These are phyloP conservation scores for Gari tellinella DNA, from an alignment of 2,888 invertebrate genomes.

Conservation along the genomic window DNA sequence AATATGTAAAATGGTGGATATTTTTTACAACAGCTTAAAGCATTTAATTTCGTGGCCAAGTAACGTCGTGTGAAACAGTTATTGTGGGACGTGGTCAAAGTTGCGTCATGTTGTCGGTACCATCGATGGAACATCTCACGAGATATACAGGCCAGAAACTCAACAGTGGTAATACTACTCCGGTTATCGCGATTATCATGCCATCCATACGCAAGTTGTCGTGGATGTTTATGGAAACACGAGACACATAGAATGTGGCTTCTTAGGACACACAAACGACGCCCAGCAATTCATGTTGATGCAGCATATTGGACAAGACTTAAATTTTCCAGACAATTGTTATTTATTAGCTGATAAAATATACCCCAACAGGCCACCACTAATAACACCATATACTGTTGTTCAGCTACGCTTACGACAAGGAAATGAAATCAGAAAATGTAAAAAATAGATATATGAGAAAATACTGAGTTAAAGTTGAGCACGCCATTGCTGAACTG, in stretches of 20 bases:
- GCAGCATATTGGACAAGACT: slow-evolving; percentile 1
- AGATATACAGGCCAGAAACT: too few species aligned
- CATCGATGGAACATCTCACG: too few species aligned
- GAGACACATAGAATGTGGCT: slow-evolving; percentile 22
- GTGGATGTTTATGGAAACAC: slow-evolving; percentile 10
- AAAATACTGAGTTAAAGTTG: slow-evolving; percentile 20
- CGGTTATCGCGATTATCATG: slow-evolving; percentile 19
- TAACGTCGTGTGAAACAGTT: too few species aligned
- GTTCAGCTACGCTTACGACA: slow-evolving; percentile 1
- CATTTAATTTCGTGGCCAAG: too few species aligned
- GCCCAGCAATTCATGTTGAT: slow-evolving; percentile 15
- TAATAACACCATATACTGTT: slow-evolving; percentile 24
- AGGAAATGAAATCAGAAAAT: not conserved
- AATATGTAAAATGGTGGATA: too few species aligned
- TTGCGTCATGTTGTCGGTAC: too few species aligned
- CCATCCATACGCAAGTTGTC: slow-evolving; percentile 18
- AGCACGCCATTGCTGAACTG: slow-evolving; percentile 24
- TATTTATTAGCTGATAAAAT: slow-evolving; percentile 22
- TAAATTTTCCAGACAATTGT: slow-evolving; percentile 12
- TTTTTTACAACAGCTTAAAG: too few species aligned
- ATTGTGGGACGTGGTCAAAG: too few species aligned
- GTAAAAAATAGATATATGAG: slow-evolving; percentile 6
- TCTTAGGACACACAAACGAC: slow-evolving; percentile 23
- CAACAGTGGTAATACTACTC: not conserved
- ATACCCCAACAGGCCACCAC: slow-evolving; percentile 16